These are phyloP conservation scores for Sprattus sprattus DNA, from an alignment of 2,113 vertebrate genomes.

Conservation along the genomic window DNA sequence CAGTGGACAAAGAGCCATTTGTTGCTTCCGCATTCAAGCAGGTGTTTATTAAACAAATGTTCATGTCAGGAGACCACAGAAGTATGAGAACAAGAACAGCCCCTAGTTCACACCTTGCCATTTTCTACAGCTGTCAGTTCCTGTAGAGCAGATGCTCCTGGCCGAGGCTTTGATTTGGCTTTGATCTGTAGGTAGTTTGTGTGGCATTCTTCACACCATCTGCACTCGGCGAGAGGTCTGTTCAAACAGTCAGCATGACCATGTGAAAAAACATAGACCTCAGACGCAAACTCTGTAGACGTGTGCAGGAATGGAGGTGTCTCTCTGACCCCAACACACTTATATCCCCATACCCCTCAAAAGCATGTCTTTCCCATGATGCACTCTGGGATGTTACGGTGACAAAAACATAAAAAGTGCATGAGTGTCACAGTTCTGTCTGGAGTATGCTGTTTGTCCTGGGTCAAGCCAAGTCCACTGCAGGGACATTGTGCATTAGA, in stretches of 20 bases:
- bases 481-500: neutral
- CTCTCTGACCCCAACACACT: neutral
- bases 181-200: neutral
- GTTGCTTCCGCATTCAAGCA: too few relatives aligned
- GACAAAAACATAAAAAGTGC: neutral
- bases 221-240: neutral
- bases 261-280: neutral
- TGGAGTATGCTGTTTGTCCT: neutral
- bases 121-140: neutral
- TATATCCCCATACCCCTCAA: neutral
- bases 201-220: neutral
- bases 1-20: neutral
- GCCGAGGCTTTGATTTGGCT: neutral
- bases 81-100: neutral
- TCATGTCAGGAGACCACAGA: too few relatives aligned
- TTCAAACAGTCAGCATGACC: neutral
- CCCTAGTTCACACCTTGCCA: neutral
- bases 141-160: neutral
- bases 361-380: slow-evolving; percentile 8
- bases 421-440: neutral
- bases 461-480: neutral
- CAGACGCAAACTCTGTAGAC: neutral
- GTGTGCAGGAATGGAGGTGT: neutral
- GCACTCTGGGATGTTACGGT: neutral
- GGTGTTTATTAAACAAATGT: neutral